Evolutionary conservation across 1,140 invertebrate genomes (phyloP).

Genomic region (Drosophila ercepeae): DNA sequence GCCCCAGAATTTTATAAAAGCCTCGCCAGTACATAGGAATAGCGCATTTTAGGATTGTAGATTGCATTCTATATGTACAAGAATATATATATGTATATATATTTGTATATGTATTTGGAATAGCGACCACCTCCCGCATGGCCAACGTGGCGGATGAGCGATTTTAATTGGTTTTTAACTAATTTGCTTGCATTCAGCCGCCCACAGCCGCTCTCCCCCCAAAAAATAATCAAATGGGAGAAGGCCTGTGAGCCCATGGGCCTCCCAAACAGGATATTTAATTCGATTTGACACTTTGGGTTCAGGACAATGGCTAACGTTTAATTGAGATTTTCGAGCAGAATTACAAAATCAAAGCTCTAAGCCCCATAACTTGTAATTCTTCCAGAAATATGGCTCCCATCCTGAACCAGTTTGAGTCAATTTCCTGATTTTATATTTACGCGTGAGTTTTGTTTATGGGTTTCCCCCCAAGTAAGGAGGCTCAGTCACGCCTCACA

Average conservation of each 20-base stretch:
- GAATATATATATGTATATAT: background rate
- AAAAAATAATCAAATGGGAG: background rate
- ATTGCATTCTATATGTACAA: background rate
- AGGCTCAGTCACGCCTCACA: conserved; percentile 4
- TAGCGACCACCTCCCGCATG: background rate
- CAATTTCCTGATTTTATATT: conserved; percentile 44
- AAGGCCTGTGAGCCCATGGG: background rate
- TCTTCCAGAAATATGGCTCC: background rate
- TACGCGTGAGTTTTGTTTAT: conserved; percentile 41
- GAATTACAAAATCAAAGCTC: background rate
- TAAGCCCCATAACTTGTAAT: background rate
- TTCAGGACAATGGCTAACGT: background rate
- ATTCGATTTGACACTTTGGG: conserved; percentile 25
- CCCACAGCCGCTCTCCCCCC: background rate
- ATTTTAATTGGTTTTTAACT: conserved; percentile 82
- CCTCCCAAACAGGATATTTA: conserved; percentile 5
- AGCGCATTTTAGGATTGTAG: background rate
- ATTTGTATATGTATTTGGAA: no score
- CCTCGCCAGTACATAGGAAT: conserved; percentile 3
- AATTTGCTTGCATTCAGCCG: conserved; percentile 65
- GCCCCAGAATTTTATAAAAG: conserved; percentile 10
- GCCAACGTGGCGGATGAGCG: conserved; percentile 66
- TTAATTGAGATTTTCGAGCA: conserved; percentile 20
- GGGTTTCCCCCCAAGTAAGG: background rate
- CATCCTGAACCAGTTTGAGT: conserved; percentile 22